Evolutionary conservation across 2,888 invertebrate genomes (phyloP), one percentile per base, ranked within the genome.

Genomic region (Diarsia rubi): DNA sequence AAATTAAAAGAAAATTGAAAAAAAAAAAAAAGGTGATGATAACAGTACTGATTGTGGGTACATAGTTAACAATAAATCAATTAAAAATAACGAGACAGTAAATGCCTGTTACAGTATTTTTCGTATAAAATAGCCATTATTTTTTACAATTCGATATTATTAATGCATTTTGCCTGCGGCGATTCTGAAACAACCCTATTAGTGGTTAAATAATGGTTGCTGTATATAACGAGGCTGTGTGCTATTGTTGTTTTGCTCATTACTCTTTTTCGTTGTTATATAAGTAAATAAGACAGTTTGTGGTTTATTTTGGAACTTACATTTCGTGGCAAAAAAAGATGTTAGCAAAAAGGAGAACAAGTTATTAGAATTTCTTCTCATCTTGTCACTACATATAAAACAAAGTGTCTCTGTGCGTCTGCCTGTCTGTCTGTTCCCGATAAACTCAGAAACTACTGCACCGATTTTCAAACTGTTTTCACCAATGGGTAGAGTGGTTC

Each of bases 131-230:
- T 42, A 16, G 16, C 21, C n/a, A 52, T 78, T 80, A 47, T 79
- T 67, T 82, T 81, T 67, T 64, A 52, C 72, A 79, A 60, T 71
- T 52, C 59, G 14, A 27, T 24, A 76, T 75, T 76, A 49, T 82
- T 77, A 70, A 65, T 82, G 62, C 69, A 85, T 66, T 70, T 71
- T 19, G 45, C 85, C 27, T 9, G 49, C 37, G 62, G 82, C 62
- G 21, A 60, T 54, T 59, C 57, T 75, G 68, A 11, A 71, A 82
- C 69, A 82, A 73, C 72, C 76, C 69, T 73, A 75, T 82, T 82
- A 82, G 66, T 52, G 73, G 47, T 63, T 79, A 59, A 57, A 79
- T 71, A 83, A 80, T 60, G 57, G 47, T 47, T 42, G 31, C 31
- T 67, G 57, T 67, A 37, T n/a, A 59, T 44, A 64, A 47, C 12